Percentiles rank a stretch among this genome's conserved stretches.
phyloP scores from a whole-genome alignment of 2,888 invertebrate genomes.

The Caradrina kadenii region DNA sequence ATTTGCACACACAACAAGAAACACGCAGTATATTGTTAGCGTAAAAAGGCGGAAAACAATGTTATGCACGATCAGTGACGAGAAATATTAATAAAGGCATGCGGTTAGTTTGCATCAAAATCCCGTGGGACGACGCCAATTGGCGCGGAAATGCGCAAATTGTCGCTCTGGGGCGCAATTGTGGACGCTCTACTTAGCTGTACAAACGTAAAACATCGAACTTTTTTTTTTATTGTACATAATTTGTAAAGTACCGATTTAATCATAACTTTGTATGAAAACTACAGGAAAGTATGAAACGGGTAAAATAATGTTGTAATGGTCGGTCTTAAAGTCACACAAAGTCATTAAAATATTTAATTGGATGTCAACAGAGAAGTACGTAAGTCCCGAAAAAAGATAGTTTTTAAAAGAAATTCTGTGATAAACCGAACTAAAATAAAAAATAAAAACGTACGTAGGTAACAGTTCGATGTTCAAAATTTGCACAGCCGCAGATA shows the following conservation, averaged over 20 bases:
- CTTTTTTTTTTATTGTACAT: constrained; percentile 44
- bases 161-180: constrained; percentile 78
- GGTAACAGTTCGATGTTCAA: constrained; percentile 58
- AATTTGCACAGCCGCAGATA: constrained; percentile 53
- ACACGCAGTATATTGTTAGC: constrained; percentile 59
- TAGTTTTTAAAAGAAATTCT: neutral
- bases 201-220: constrained; percentile 71
- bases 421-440: neutral
- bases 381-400: too few species aligned
- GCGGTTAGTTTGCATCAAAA: constrained; percentile 92
- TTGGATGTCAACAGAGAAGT: neutral
- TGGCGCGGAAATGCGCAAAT: constrained; percentile 84
- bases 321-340: neutral
- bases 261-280: constrained; percentile 16
- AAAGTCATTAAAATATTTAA: constrained; percentile 1
- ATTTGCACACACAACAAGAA: constrained; percentile 64
- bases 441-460: neutral
- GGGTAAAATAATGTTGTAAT: neutral
- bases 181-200: constrained; percentile 67
- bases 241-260: neutral
- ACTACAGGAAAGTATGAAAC: neutral
- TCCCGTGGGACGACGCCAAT: constrained; percentile 79
- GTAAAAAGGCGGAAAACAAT: constrained; percentile 59
- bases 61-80: constrained; percentile 55
- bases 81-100: constrained; percentile 81